These are phyloP conservation scores for Carassius gibelio DNA, from an alignment of 2,113 vertebrate species.

Conservation along the genomic window DNA sequence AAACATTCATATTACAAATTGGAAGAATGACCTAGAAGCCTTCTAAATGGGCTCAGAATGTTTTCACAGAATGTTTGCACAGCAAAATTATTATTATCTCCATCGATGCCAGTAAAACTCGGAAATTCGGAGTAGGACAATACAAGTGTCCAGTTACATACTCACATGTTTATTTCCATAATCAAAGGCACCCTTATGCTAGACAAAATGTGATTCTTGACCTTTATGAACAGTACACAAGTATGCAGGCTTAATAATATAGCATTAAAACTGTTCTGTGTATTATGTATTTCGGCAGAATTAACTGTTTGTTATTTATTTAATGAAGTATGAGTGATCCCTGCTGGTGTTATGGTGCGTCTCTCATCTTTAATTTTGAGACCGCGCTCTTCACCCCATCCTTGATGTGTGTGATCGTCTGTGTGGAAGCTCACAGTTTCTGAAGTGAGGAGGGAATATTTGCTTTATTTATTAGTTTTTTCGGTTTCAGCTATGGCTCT, in stretches of 20 bases:
- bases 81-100: constrained; percentile 18
- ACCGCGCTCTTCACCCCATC: too few relatives aligned
- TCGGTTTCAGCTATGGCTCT: too few relatives aligned
- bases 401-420: too few relatives aligned
- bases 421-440: too few relatives aligned
- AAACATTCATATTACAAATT: neutral
- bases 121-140: neutral
- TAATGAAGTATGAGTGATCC: too few relatives aligned
- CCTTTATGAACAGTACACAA: constrained; percentile 7
- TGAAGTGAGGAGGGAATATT: too few relatives aligned
- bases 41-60: neutral
- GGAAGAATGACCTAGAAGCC: neutral
- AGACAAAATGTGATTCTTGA: neutral
- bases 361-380: too few relatives aligned
- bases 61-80: constrained; percentile 13
- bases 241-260: neutral
- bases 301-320: too few relatives aligned
- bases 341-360: too few relatives aligned
- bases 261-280: too few relatives aligned
- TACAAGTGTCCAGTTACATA: neutral
- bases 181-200: neutral
- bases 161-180: neutral
- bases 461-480: too few relatives aligned
- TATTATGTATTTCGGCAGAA: too few relatives aligned
- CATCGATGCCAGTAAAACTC: constrained; percentile 1